Percentiles rank a stretch among this genome's conserved stretches.
phyloP scores from a whole-genome alignment of 2,888 invertebrate genomes.

The Craniophora ligustri region DNA sequence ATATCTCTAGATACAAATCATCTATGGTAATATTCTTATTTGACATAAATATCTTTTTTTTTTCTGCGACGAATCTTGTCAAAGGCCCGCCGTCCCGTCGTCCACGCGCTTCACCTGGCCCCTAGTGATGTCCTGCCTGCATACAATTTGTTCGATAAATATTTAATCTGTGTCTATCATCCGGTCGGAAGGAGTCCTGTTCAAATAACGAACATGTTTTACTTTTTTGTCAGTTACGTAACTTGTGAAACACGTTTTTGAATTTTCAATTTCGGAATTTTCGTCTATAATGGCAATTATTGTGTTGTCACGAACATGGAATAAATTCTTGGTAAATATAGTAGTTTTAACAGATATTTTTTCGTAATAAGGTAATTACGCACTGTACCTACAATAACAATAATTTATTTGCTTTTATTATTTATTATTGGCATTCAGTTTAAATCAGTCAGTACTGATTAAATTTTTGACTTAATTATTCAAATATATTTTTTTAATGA shows the following conservation, averaged over 20 bases:
- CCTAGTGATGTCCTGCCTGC: constrained; percentile 63
- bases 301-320: constrained; percentile 1
- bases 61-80: constrained; percentile 51
- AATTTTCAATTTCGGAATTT: constrained; percentile 16
- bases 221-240: constrained; percentile 3
- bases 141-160: constrained; percentile 53
- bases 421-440: too few species aligned
- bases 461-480: too few species aligned
- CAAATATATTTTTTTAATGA: too few species aligned
- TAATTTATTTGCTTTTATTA: too few species aligned
- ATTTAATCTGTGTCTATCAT: constrained; percentile 22
- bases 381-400: too few species aligned
- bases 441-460: too few species aligned
- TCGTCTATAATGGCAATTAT: not conserved
- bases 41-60: constrained; percentile 52
- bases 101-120: constrained; percentile 83
- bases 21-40: constrained; percentile 27
- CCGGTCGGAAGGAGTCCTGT: constrained; percentile 18
- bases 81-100: constrained; percentile 71
- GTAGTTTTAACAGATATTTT: too few species aligned
- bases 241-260: constrained; percentile 3
- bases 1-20: not conserved
- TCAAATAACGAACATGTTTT: constrained; percentile 26
- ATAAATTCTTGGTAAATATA: too few species aligned
- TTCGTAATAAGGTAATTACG: too few species aligned